Evolutionary conservation across 2,888 invertebrate genomes (phyloP).

Genomic region (Caenorhabditis sinica): DNA sequence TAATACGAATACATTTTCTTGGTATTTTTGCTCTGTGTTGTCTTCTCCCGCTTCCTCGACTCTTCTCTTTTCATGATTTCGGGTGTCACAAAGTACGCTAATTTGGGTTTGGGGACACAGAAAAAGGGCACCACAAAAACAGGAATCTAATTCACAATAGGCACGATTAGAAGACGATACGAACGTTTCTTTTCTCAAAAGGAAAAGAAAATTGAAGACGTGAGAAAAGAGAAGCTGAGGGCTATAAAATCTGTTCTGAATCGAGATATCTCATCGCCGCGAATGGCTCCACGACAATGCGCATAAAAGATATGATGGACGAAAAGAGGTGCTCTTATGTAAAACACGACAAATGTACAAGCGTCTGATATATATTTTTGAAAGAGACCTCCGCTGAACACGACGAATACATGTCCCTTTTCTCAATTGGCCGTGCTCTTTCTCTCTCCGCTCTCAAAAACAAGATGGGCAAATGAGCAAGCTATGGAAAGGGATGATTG

Average conservation of each 20-base stretch:
- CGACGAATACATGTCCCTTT: constrained; percentile 38
- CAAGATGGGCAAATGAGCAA: constrained; percentile 49
- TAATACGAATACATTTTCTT: constrained; percentile 3
- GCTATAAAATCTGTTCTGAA: constrained; percentile 34
- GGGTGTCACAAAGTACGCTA: constrained; percentile 56
- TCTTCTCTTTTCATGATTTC: constrained; percentile 42
- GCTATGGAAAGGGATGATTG: constrained; percentile 50
- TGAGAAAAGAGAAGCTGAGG: background rate
- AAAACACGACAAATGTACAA: constrained; percentile 58
- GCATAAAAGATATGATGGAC: constrained; percentile 22
- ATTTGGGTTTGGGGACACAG: constrained; percentile 26
- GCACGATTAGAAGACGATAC: constrained; percentile 25
- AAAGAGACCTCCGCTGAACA: constrained; percentile 20
- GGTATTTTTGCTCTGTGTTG: constrained; percentile 43
- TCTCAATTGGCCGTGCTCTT: constrained; percentile 34
- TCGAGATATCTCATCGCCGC: constrained; percentile 29
- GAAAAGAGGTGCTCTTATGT: constrained; percentile 36
- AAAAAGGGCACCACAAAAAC: constrained; percentile 42
- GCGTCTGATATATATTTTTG: constrained; percentile 33
- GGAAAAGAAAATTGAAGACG: constrained; percentile 1
- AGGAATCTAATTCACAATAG: constrained; percentile 38
- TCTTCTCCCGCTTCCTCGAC: background rate
- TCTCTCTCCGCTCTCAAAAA: constrained; percentile 16
- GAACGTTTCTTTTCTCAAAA: constrained; percentile 11
- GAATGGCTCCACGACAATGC: constrained; percentile 35